Evolutionary conservation across 53 echinoderm and acorn worm species (phyloP), one percentile per base, ranked within the genome.

Genomic region (Holothuria scabra): DNA sequence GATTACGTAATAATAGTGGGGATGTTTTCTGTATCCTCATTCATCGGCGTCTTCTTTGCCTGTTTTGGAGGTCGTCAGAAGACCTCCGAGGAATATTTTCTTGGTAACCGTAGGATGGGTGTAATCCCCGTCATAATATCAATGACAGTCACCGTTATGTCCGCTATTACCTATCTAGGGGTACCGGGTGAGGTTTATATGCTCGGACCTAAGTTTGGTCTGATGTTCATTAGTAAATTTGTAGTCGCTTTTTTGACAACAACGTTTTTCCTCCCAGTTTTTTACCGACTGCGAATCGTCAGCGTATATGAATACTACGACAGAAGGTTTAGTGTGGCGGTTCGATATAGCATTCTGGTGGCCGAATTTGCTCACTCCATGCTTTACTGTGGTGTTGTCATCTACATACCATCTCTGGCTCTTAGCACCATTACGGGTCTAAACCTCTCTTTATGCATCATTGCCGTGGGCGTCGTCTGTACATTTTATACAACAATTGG

Each of bases 401-500:
- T 52, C 18, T 52, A 52, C 8, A 52, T 52, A 16, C 52, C 52
- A 0, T 44, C 72, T 32, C 26, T 72, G 4, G 72, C 72, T 5
- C 46, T 72, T 8, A 72, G 72, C 48, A 72, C 72, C n/a, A 48
- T 72, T 8, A 72, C 72, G 34, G 72, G 72, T 24, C 24, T 72
- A 24, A 72, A 72, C 46, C 46, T 72, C 13, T 46, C 46, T 12
- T 72, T 72, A 24, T 72, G 46, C 22, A 28, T 72, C 48, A 44
- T 72, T 12, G 72, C 46, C 8, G 48, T 46, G 14, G 72, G 72
- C 48, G n/a, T 34, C 41, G 26, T 72, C 26, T 72, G 72, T 72
- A 81, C 82, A 0, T 81, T 81, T 56, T 79, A 79, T 12, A 79
- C 79, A 6, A 28, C 57, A 58, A 58, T 79, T 28, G 79, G 79